Evolutionary conservation across 1,140 invertebrate species (phyloP), one percentile per base, ranked within the genome.

Genomic region (Drosophila kepulauana): DNA sequence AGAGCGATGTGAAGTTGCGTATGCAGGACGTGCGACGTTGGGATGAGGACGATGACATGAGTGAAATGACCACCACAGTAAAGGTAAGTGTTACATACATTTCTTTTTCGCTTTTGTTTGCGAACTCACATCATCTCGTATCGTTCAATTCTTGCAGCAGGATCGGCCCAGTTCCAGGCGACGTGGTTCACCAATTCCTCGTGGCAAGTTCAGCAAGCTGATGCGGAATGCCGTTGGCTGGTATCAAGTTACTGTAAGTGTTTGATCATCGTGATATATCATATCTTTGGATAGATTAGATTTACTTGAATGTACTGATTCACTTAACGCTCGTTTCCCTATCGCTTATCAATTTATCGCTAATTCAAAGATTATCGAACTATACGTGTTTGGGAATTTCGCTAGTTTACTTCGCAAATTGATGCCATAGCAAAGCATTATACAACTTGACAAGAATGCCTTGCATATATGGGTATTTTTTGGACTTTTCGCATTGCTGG

Each of bases 231-330:
- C 20, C 16, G 76, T 68, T 79, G 91, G 91, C 48, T 92, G 91
- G 91, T 92, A 92, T 59, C 91, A 92, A 79, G 75, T 92, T 3
- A 84, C 89, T 81, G 91, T 92, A 59, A 92, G 91, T 91, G 13
- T 1, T 11, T 8, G 35, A 46, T 13, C 41, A 43, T 13, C 43
- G 43, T 25, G 20, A 25, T 25, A 25, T 25, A 25, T 11, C 57
- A 28, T n/a, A 16, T 43, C 35, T 43, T 43, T 2, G 3, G 3
- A 43, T 43, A 43, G 41, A 13, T 43, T 43, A 38, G 11, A 43
- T 43, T n/a, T 43, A 43, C 35, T 33, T 33, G 3, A 41, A 13
- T 4, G 3, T n/a, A 5, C 11, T 43, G 38, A 41, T 41, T 41
- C 38, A 41, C 38, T 11, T 8, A 41, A 41, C 3, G 8, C 10